Evolutionary conservation across 64 coral and sea anemone species (phyloP).

Genomic region (Montipora sp.): DNA sequence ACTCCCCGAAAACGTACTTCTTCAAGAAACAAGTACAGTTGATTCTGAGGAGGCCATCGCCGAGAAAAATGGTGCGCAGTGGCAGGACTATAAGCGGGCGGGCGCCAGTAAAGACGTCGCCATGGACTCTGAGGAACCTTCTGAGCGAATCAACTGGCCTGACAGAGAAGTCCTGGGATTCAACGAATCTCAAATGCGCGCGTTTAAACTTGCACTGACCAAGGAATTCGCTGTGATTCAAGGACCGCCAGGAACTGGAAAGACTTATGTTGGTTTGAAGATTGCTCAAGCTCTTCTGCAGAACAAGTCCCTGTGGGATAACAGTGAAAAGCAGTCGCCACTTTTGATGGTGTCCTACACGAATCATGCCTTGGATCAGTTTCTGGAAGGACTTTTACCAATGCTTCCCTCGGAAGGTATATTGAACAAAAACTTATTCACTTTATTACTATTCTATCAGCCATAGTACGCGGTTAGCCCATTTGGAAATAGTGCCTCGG

Average conservation of each 20-base stretch:
- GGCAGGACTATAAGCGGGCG: not conserved
- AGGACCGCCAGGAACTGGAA: slow-evolving; percentile 92
- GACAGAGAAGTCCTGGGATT: slow-evolving; percentile 6
- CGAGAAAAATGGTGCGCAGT: accelerated
- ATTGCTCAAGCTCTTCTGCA: slow-evolving; percentile 73
- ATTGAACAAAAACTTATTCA: not conserved
- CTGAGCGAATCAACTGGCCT: not conserved
- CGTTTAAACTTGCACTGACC: slow-evolving; percentile 43
- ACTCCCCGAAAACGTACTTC: not conserved
- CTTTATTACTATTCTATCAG: not conserved
- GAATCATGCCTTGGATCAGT: slow-evolving; percentile 92
- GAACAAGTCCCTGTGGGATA: slow-evolving; percentile 68
- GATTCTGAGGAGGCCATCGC: not conserved
- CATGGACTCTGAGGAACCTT: not conserved
- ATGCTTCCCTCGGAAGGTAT: not conserved
- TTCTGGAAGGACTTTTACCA: slow-evolving; percentile 72
- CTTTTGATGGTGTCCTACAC: slow-evolving; percentile 95
- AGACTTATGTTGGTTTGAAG: slow-evolving; percentile 91
- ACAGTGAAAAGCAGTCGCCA: slow-evolving; percentile 33
- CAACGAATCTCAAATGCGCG: slow-evolving; percentile 29
- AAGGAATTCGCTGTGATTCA: slow-evolving; percentile 89
- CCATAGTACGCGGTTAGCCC: too few relatives aligned
- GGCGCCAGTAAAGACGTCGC: not conserved
- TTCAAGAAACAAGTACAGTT: not conserved
- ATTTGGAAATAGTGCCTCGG: too few relatives aligned